Base-by-base conservation (phyloP, 2,888 invertebrate genomes). In the Temnothorax unifasciatus region DNA sequence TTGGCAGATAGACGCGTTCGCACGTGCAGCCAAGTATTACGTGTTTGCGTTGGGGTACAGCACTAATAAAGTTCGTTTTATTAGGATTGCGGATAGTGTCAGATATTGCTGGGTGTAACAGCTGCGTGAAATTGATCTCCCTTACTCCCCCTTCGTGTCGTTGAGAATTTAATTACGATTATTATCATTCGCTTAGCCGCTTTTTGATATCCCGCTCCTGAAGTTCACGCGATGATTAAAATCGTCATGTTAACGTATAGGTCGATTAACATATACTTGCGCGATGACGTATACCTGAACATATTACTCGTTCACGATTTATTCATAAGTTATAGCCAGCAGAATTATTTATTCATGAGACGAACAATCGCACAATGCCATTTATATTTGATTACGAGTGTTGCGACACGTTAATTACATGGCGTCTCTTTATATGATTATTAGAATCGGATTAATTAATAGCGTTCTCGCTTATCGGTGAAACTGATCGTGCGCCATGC, bases 1-100 rank as follows among this genome's bases (percentile, higher is more conserved):
- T 59, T 59, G 74, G 79, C 52, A 25, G 74, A 79, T 59, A 79
- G 79, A 79, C 73, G 79, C 73, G 74, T 79, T 79, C 59, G 79
- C 79, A 79, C 59, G 74, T 79, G 79, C 59, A 59, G 13, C 47
- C 74, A 47, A 73, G 59, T 68, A 68, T 79, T 79, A 79, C 74
- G 59, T 79, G 47, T 79, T 73, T 73, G 59, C 79, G 59, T 25
- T 25, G 47, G 11, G 11, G 15, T 59, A 59, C 21, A 71, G 38
- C 57, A 18, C 71, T 79, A 79, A 79, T 79, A 73, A 79, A 59
- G 38, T 18, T 73, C 47, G 18, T 73, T 71, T 79, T 79, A 71
- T 73, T 79, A 34, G 29, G 21, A 79, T 69, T 52, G 34, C 38
- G 34, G 64, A 50, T 50, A 44, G 47, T 47, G 73, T n/a, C 47